These are phyloP conservation scores for Odontocolon sp. DNA, from an alignment of 2,888 invertebrate genomes.

Conservation along the genomic window DNA sequence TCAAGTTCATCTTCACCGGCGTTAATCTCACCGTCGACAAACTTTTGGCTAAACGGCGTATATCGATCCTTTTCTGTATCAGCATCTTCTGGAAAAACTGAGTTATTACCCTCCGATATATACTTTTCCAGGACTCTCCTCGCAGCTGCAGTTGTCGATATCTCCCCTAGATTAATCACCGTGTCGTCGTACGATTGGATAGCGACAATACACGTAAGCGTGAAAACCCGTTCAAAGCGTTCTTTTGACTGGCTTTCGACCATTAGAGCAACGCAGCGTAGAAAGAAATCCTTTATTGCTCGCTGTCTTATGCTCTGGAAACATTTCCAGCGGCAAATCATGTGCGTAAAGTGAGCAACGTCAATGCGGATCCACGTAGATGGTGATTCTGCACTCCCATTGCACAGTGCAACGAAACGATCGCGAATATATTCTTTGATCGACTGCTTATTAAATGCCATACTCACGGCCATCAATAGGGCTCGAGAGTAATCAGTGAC, in stretches of 20 bases:
- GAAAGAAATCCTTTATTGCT: slow-evolving; percentile 34
- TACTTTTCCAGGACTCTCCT: slow-evolving; percentile 35
- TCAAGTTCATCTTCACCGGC: background rate
- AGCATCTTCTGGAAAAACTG: background rate
- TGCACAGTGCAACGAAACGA: no score
- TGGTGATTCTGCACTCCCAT: no score
- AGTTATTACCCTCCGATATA: slow-evolving; percentile 9
- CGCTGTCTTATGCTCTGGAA: slow-evolving; percentile 1
- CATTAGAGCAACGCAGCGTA: slow-evolving; percentile 42
- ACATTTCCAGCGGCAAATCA: slow-evolving; percentile 39
- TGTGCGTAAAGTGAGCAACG: slow-evolving; percentile 43
- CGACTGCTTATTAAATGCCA: no score
- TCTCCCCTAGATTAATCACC: background rate
- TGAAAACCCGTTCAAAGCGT: slow-evolving; percentile 33
- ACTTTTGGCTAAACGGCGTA: background rate
- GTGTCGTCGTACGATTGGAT: slow-evolving; percentile 32
- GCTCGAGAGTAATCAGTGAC: background rate
- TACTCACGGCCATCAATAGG: no score
- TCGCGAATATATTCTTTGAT: no score
- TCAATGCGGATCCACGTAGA: slow-evolving; percentile 28
- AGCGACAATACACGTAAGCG: slow-evolving; percentile 38
- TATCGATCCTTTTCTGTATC: background rate
- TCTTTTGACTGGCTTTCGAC: slow-evolving; percentile 18
- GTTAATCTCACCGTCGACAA: background rate
- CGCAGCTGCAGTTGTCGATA: slow-evolving; percentile 12